Conservation (phyloP, 2,797 vertebrate species). For the Rhinophrynus dorsalis region DNA sequence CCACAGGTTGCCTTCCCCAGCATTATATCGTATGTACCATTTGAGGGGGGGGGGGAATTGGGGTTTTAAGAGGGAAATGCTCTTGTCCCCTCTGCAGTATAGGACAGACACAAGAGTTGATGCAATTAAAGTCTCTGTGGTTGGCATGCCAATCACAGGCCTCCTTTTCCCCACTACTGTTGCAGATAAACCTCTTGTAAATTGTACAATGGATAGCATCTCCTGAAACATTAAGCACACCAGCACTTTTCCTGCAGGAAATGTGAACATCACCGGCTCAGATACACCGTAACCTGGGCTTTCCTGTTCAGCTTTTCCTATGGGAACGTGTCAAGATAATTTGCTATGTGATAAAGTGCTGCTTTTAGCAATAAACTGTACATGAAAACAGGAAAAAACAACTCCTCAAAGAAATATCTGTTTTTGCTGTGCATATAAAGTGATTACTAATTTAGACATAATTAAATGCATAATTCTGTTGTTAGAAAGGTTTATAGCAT, state of each 20-base stretch:
- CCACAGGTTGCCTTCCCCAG: too few relatives aligned
- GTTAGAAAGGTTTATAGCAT: constrained; percentile 10
- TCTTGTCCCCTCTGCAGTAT: too few relatives aligned
- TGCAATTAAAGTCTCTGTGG: too few relatives aligned
- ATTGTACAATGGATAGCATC: too few relatives aligned
- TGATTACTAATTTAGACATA: constrained; percentile 34
- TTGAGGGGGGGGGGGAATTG: too few relatives aligned
- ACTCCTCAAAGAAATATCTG: constrained; percentile 6
- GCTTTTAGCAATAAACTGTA: constrained; percentile 4
- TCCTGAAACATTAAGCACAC: neutral
- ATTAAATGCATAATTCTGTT: constrained; percentile 40
- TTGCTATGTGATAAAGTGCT: constrained; percentile 7
- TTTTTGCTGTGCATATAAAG: neutral
- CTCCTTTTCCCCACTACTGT: too few relatives aligned
- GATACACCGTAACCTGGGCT: constrained; percentile 14
- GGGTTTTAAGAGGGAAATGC: too few relatives aligned
- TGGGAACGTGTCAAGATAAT: constrained; percentile 3
- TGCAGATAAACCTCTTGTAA: too few relatives aligned
- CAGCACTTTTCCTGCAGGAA: neutral
- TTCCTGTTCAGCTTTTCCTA: constrained; percentile 11
- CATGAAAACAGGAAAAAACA: constrained; percentile 11
- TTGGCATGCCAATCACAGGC: too few relatives aligned
- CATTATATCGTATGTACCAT: too few relatives aligned
- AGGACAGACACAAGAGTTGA: too few relatives aligned
- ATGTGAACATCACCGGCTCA: neutral